Conservation (phyloP, 2,888 invertebrate genomes). For the Limnephilus auricula region DNA sequence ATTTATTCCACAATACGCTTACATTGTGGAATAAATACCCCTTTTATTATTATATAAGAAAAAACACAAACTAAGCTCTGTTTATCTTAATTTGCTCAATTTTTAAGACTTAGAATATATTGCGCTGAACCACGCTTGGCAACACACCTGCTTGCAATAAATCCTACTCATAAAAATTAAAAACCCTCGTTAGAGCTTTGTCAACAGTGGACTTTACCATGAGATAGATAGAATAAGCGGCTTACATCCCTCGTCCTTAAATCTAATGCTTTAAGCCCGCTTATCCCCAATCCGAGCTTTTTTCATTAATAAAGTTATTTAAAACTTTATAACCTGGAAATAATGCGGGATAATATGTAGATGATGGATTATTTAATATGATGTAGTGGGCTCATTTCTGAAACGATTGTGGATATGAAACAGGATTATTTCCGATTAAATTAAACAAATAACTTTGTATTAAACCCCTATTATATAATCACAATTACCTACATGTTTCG, state of each 20-base stretch:
- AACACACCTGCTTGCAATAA: not conserved
- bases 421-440: not conserved
- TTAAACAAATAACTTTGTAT: too few species aligned
- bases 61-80: too few species aligned
- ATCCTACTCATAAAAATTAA: not conserved
- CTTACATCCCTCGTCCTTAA: not conserved
- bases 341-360: not conserved
- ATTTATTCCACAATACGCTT: too few species aligned
- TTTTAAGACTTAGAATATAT: not conserved
- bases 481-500: too few species aligned
- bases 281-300: not conserved
- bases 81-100: not conserved
- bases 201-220: not conserved
- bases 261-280: not conserved
- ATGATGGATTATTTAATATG: not conserved
- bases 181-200: not conserved
- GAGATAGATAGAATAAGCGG: not conserved
- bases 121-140: not conserved
- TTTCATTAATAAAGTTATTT: not conserved
- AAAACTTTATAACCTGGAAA: not conserved
- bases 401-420: not conserved
- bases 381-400: not conserved
- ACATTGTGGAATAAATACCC: too few species aligned
- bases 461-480: too few species aligned
- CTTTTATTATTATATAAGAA: too few species aligned